Percentiles rank a stretch among this genome's conserved stretches.
phyloP scores from a whole-genome alignment of 2,888 invertebrate species.

The Nemapogon koenigi region DNA sequence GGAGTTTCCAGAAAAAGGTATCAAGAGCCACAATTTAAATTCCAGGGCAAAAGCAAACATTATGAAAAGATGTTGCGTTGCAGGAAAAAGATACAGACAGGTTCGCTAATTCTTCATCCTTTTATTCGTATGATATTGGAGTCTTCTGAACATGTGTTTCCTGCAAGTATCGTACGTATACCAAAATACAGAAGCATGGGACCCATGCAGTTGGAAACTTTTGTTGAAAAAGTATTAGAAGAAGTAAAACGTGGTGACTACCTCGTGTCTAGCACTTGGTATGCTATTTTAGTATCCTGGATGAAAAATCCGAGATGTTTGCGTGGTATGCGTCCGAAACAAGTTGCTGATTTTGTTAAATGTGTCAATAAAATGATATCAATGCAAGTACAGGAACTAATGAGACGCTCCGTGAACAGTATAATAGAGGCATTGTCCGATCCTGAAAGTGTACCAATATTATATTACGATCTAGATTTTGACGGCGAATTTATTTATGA shows the following conservation, averaged over 20 bases:
- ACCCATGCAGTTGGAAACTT: conserved; percentile 38
- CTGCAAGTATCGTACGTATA: conserved; percentile 60
- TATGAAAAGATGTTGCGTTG: conserved; percentile 64
- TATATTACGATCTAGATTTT: conserved; percentile 65
- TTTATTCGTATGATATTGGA: conserved; percentile 67
- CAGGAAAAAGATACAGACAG: conserved; percentile 59
- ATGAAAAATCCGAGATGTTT: conserved; percentile 55
- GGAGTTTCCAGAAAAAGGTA: conserved; percentile 55
- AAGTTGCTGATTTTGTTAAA: conserved; percentile 39
- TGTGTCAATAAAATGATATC: conserved; percentile 55
- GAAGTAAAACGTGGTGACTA: conserved; percentile 48
- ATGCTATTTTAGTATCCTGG: conserved; percentile 45
- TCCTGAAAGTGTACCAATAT: conserved; percentile 63
- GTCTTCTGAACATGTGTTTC: conserved; percentile 57
- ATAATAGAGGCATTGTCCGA: conserved; percentile 63
- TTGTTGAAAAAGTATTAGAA: conserved; percentile 35
- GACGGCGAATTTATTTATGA: conserved; percentile 60
- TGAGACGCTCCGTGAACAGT: conserved; percentile 70
- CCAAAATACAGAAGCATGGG: conserved; percentile 46
- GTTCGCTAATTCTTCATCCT: conserved; percentile 67
- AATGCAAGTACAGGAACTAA: conserved; percentile 69
- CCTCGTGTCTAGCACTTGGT: conserved; percentile 51
- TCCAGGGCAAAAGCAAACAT: conserved; percentile 67
- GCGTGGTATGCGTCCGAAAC: conserved; percentile 40
- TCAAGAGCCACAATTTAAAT: conserved; percentile 62